Evolutionary conservation across 2,797 vertebrate species (phyloP), one percentile per base, ranked within the genome.

Genomic region (Sebastes dallii): DNA sequence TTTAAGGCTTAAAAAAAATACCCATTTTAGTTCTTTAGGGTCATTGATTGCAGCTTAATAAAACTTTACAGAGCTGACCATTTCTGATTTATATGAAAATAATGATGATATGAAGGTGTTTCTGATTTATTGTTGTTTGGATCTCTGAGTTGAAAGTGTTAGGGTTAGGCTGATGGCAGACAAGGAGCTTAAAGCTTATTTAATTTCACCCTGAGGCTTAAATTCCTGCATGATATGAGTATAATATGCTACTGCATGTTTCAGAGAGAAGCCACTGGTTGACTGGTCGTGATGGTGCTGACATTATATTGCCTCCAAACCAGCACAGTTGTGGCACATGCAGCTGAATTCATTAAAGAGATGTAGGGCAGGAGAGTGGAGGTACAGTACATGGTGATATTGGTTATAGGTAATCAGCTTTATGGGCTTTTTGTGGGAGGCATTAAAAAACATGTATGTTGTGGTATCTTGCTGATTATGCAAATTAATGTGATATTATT

Each of bases 281-380:
- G 9, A 8, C 14, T 50, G 54, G 22, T 11, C 1, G 8, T 36
- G 29, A 50, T 54, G 12, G n/a, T 68, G 46, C 25, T 65, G 46
- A 39, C 11, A 42, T 59, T 67, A 54, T 30, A 66, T 68, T 56
- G 61, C 34, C 6, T 65, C 14, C 56, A 67, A 24, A 4, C 36
- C 46, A 13, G 36, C 34, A 65, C 64, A 72, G 52, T 20, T 71
- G 34, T 65, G 58, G 11, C 36, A 61, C 24, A 67, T 62, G 60
- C 67, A 60, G 46, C 36, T 80, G 61, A 69, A 72, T 74, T 66
- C 16, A 73, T 71, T 58, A 14, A 68, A 55, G 13, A 75, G 8
- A 82, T 76, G 56, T 61, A 50, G 61, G 39, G 36, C 58, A 61
- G 69, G 68, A 74, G 16, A 55, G 20, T 55, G 16, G n/a, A 34